Base-by-base conservation (phyloP, 2,888 invertebrate genomes). In the Carterocephalus palaemon region DNA sequence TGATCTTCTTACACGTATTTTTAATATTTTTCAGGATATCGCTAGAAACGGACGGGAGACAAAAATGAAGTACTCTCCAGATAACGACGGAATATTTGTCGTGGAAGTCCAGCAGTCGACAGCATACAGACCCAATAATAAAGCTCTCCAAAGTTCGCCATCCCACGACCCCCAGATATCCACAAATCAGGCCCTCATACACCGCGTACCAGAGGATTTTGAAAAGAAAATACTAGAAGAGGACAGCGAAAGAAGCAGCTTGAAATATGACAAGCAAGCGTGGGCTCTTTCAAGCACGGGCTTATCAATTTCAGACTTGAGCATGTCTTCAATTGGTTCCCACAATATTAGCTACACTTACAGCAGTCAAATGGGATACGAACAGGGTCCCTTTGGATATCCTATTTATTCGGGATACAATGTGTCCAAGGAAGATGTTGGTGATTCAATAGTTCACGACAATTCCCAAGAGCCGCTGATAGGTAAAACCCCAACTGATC, bases 301-400 rank as follows among this genome's bases (percentile, higher is more conserved):
- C 0, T 87, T 95, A 1, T 93, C 94, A 3, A 94, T 94, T 64
- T 95, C 95, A 3, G 93, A 94, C 64, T 85, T 93, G 0, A 93
- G 93, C 63, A 89, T 93, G 64, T 91, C 92, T 8, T 93, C 93
- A 16, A 88, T 89, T 32, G 91, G 90, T 7, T 91, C 91, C 20
- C 91, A 91, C 43, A 93, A 93, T 68, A 91, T 91, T 7, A 92
- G 92, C 49, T 92, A 95, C 70, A 90, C 92, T 31, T 95, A 95
- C 67, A 92, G 94, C 42, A 94, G 92, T 67, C 95, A 95, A 74
- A 85, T 91, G 57, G 90, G 93, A 15, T 94, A 94, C 65, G 92
- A 92, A 43, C 89, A 91, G 56, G 93, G 93, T 23, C 90, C 90
- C 46, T 91, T 91, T 48, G 93, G 92, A 4, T 93, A 93, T 64